Base-by-base conservation (phyloP, 2,888 invertebrate genomes). In the Lepidochrysops patricia region DNA sequence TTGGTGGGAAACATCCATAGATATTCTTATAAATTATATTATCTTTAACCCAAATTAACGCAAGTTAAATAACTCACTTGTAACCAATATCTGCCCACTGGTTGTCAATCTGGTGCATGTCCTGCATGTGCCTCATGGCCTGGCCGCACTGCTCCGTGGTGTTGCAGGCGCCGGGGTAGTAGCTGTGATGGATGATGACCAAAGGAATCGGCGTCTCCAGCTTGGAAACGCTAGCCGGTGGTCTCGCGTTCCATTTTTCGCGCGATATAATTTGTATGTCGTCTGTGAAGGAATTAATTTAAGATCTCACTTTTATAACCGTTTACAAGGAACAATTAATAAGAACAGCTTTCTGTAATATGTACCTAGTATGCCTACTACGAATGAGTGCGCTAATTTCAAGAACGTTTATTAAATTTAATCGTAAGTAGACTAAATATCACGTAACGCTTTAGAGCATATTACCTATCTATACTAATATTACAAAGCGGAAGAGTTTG, bases 101-200 rank as follows among this genome's bases (percentile, higher is more conserved):
- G 9, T 82, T 79, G 35, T 72, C 76, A 49, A 86, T 68, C 78
- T 92, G 92, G 70, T 94, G 94, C 48, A 80, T 80, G 49, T 89
- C 75, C 75, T 94, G 94, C 90, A 94, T 94, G 52, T 79, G 78
- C 60, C 90, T 82, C 93, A 94, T 93, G 9, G 91, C 90, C 12
- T 64, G 63, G 35, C 77, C 77, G 73, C 94, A 94, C 2, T 87
- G 81, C 0, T 75, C 76, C 0, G 75, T 72, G 0, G 80, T 89
- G 64, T 75, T 73, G 73, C 94, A 94, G 15, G 91, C 92, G 0
- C 77, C 78, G 0, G 94, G 93, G 37, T 80, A 76, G 72, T 91
- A 93, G 12, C 91, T 92, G 77, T 94, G 94, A 74, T 94, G 94
- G 62, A 94, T 92, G 60, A 94, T 90, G 26, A 94, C 93, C 70